Evolutionary conservation across 2,888 invertebrate species (phyloP), one percentile per base, ranked within the genome.

Genomic region (Endomychus coccineus): DNA sequence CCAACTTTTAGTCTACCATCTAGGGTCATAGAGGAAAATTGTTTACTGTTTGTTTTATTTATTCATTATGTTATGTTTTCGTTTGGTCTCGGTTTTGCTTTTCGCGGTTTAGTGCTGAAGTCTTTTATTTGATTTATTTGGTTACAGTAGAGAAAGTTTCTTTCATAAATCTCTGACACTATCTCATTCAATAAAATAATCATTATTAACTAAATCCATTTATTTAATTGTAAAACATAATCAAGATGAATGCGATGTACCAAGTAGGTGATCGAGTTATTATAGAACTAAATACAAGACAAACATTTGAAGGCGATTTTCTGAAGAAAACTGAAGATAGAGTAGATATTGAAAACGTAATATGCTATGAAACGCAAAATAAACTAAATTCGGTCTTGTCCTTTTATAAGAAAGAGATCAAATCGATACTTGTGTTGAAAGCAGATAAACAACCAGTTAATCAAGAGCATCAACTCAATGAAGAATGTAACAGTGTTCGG

Each of bases 401-500:
- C 16, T 42, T 39, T 25, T 39, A 42, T 24, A 34, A 27, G 17
- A 22, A 34, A 15, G 42, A 42, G 32, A 42, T 42, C n/a, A 16
- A 21, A 4, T 19, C 19, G 4, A 27, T 41, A 2, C 34, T 28
- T 12, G 11, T 25, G 6, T 11, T 32, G 13, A n/a, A 11, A 5
- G n/a, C 6, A 11, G 11, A 6, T 11, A 9, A 30, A 30, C 11
- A 11, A 4, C 3, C 17, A 16, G 17, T n/a, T 21, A 31, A 5
- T 17, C 3, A 10, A 16, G 28, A 15, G 10, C 4, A 4, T 12
- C 24, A 16, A n/a, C n/a, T n/a, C n/a, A 13, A 34, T 3, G 27
- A 37, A 17, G 32, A n/a, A 19, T 10, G 27, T n/a, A 30, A 34
- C 9, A 25, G 24, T 3, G 30, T 39, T 24, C 9, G 29, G 7